These are phyloP conservation scores for Diadegma fenestrale DNA, from an alignment of 2,888 invertebrate genomes.

Conservation along the genomic window DNA sequence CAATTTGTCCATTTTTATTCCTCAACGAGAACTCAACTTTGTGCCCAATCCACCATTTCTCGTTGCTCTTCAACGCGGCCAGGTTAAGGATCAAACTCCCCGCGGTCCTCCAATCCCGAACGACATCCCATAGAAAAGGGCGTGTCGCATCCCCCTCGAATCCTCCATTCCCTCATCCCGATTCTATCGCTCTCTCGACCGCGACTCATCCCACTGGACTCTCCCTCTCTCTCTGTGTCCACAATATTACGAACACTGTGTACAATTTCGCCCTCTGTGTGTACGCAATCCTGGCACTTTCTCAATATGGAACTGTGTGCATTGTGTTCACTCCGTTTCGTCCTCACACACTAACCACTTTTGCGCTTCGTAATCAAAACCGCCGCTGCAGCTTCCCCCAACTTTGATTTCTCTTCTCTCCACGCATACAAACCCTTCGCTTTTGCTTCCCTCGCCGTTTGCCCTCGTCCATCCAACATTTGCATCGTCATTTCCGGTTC, in stretches of 20 bases:
- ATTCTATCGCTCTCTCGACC: not conserved
- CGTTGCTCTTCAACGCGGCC: conserved; percentile 28
- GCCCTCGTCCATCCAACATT: too few species aligned
- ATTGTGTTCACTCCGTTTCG: conserved; percentile 52
- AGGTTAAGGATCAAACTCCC: conserved; percentile 62
- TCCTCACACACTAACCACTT: not conserved
- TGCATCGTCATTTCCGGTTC: not conserved
- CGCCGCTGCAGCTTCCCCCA: conserved; percentile 49
- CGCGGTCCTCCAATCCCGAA: conserved; percentile 74
- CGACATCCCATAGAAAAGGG: conserved; percentile 64
- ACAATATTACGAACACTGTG: conserved; percentile 82
- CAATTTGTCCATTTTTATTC: conserved; percentile 72
- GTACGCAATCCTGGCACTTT: conserved; percentile 51
- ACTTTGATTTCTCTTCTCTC: not conserved
- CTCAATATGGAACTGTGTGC: conserved; percentile 6
- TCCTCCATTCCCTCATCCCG: conserved; percentile 61
- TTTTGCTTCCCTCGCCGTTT: too few species aligned
- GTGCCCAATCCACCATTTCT: conserved; percentile 35
- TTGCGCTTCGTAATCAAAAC: too few species aligned
- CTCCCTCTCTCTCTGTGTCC: conserved; percentile 65
- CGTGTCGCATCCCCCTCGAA: conserved; percentile 69
- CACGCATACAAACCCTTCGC: too few species aligned
- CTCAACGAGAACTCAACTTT: conserved; percentile 1
- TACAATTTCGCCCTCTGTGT: conserved; percentile 79
- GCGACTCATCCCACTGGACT: conserved; percentile 64